A percentile compares a stretch with the other conserved stretches of the same genome.
phyloP scores from a whole-genome alignment of 2,888 invertebrate species.

The Petrolisthes cinctipes region DNA sequence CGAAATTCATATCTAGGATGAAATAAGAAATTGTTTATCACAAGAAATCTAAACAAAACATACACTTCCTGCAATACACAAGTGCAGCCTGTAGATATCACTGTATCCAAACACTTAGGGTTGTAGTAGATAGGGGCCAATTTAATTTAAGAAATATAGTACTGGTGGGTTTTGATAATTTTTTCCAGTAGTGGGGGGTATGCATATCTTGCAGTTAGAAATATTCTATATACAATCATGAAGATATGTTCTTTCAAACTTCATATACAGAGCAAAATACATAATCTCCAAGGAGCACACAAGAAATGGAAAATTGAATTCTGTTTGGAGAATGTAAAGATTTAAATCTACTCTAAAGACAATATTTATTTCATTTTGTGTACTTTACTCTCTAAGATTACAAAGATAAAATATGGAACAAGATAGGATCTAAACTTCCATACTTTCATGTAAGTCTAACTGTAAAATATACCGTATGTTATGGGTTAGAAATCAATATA shows the following conservation, averaged over 20 bases:
- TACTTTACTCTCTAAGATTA: slow-evolving; percentile 60
- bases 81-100: slow-evolving; percentile 49
- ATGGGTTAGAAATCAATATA: slow-evolving; percentile 43
- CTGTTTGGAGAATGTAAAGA: slow-evolving; percentile 54
- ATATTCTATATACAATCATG: slow-evolving; percentile 57
- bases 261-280: slow-evolving; percentile 59
- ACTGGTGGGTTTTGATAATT: slow-evolving; percentile 32
- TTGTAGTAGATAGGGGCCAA: slow-evolving; percentile 50
- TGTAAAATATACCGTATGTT: slow-evolving; percentile 52
- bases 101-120: slow-evolving; percentile 49
- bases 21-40: slow-evolving; percentile 41
- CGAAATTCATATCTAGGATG: slow-evolving; percentile 27
- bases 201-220: slow-evolving; percentile 58
- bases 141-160: slow-evolving; percentile 43
- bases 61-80: slow-evolving; percentile 31
- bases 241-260: slow-evolving; percentile 61
- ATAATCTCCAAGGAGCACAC: slow-evolving; percentile 59
- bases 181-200: slow-evolving; percentile 24
- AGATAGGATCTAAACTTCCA: slow-evolving; percentile 50
- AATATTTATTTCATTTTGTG: slow-evolving; percentile 59
- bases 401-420: slow-evolving; percentile 60
- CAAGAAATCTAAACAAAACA: slow-evolving; percentile 37
- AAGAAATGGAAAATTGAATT: slow-evolving; percentile 59
- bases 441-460: slow-evolving; percentile 46
- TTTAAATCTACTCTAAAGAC: slow-evolving; percentile 60